Percentiles rank a stretch among this genome's conserved stretches.
Evolutionary conservation across 2,113 vertebrate genomes (phyloP).

Genomic region (Picathartes gymnocephalus): DNA sequence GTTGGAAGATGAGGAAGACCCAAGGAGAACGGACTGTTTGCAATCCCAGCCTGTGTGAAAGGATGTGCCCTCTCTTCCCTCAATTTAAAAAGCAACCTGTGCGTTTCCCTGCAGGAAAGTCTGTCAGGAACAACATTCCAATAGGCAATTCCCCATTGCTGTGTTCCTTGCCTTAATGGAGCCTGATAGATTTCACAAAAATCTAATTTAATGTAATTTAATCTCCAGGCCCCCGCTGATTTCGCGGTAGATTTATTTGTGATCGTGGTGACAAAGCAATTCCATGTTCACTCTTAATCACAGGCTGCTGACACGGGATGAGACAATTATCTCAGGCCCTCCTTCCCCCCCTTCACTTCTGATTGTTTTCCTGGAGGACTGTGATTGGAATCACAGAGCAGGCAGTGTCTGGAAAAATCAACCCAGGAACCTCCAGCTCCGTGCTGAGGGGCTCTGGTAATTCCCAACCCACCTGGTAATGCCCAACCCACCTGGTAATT

Average conservation of each 20-base stretch:
- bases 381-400: not conserved
- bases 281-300: not conserved
- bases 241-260: conserved; percentile 15
- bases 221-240: conserved; percentile 9
- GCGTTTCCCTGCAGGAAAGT: not conserved
- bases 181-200: conserved; percentile 12
- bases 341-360: not conserved
- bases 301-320: not conserved
- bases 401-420: not conserved
- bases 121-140: not conserved
- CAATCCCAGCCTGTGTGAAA: not conserved
- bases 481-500: too few relatives aligned
- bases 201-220: conserved; percentile 35
- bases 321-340: conserved; percentile 1
- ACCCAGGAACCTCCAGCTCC: not conserved
- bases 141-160: not conserved
- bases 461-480: too few relatives aligned
- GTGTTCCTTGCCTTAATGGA: not conserved
- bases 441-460: not conserved
- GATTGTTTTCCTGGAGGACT: not conserved
- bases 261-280: not conserved
- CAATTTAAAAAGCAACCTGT: not conserved
- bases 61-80: not conserved
- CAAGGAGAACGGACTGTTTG: not conserved
- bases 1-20: not conserved